Base-by-base conservation (phyloP, 2,888 invertebrate genomes). In the Tetragonisca angustula region DNA sequence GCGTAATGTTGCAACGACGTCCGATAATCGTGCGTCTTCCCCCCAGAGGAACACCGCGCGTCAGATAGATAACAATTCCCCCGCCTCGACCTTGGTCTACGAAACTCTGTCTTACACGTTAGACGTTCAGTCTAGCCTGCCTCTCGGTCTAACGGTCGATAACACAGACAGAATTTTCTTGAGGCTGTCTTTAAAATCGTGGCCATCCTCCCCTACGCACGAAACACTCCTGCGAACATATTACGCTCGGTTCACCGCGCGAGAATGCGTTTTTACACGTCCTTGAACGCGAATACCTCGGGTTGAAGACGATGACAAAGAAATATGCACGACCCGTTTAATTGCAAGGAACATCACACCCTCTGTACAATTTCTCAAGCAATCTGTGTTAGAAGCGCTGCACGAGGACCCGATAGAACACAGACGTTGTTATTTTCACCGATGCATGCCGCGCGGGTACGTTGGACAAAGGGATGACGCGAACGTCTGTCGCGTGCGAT, bases 1-100 rank as follows among this genome's bases (percentile, higher is more conserved):
- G 52, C 65, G 56, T 56, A 72, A 81, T 73, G 24, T 59, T 27
- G 54, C 69, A 74, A 73, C 81, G 32, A 52, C 9, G 19, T 21
- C 24, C 24, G 67, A 27, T 24, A 61, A 17, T 24, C 59, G 24
- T 5, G 56, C 36, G 13, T 32, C 9, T 50, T 27, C n/a, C 56
- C 56, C 43, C 43, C 15, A 43, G 15, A 9, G 21, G 24, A 43
- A 2, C n/a, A 49, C 32, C 24, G 17, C 6, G 27, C 11, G 32
- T 11, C 13, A 27, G 54, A 36, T 71, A 79, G 54, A 36, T 79
- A 79, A 79, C 36, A 50, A 36, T 68, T 54, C 36, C 54, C n/a
- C 64, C 6, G 64, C 5, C 52, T 27, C 69, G 71, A 74, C 83
- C 80, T 71, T 70, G 50, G 50, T 6, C 50, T 27, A 43, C 43